Evolutionary conservation across 2,113 vertebrate genomes (phyloP), one percentile per base, ranked within the genome.

Genomic region (Pachypanchax playfairii): DNA sequence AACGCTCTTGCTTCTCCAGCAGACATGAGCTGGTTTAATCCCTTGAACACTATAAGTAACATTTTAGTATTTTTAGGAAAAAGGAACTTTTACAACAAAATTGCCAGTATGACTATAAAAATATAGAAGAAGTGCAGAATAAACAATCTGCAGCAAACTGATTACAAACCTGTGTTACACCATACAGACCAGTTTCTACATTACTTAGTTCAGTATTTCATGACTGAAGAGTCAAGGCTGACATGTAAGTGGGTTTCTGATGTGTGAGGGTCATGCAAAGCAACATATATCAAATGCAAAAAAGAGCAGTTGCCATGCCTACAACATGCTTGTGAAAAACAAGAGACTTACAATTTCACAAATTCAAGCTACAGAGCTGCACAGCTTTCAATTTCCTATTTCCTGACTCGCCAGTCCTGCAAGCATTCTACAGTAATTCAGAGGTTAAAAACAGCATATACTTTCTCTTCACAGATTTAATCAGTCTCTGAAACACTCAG

Each of bases 261-360:
- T 2, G 36, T 41, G 10, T 20, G 26, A 3, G 6, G 51, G 17
- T 25, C 7, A 18, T 35, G 49, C 18, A 62, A 44, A 9, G 43
- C 11, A 31, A 65, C 11, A 47, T 70, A 70, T 68, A 73, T 63
- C 57, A 62, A 75, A 42, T 22, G 41, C 6, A 26, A 65, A 35
- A 38, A 24, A 60, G 53, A 65, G 57, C 63, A 21, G 78, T 88
- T 88, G 70, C 79, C 77, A 84, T 83, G 85, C 55, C 79, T 69
- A 89, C 85, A 46, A 58, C 66, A 73, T 72, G 41, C 73, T 71
- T 70, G 73, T 70, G 44, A 56, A 82, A 63, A 84, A 48, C 65
- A 33, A 38, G 39, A 53, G 48, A 47, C 71, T 78, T 55, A 41
- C 5, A 41, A 60, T 36, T 67, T 58, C 58, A 67, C 33, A 41